Conservation (phyloP, 23 tunicate species). For the Ascidia mentula region DNA sequence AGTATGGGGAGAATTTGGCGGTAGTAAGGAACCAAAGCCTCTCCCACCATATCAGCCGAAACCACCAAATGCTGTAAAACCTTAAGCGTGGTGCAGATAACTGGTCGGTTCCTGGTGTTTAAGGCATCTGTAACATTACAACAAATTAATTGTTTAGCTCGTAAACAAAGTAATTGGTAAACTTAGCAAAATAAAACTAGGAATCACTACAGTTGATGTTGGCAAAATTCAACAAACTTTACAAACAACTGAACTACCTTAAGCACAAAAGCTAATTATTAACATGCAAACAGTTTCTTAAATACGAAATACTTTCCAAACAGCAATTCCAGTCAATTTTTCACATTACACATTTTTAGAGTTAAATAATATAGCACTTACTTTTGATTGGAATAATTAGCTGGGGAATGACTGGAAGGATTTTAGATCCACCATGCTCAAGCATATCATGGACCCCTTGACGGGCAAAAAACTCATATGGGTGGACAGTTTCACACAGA, state of each 20-base stretch:
- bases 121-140: constrained; percentile 91
- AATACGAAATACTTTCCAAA: too few relatives aligned
- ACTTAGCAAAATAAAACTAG: too few relatives aligned
- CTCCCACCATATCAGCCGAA: constrained; percentile 98
- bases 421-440: constrained; percentile 99
- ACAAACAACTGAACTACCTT: too few relatives aligned
- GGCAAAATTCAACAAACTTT: too few relatives aligned
- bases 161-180: too few relatives aligned
- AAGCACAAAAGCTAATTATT: too few relatives aligned
- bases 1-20: constrained; percentile 97
- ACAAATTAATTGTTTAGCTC: too few relatives aligned
- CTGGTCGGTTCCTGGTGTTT: constrained; percentile 79
- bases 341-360: too few relatives aligned
- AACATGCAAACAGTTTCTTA: too few relatives aligned
- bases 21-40: constrained; percentile 98
- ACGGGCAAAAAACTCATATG: constrained; percentile 98
- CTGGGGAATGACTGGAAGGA: constrained; percentile 98
- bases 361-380: constrained; percentile 48
- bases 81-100: constrained; percentile 96
- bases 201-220: too few relatives aligned
- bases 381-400: constrained; percentile 99
- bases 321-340: too few relatives aligned
- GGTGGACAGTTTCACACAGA: constrained; percentile 91
- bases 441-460: constrained; percentile 99
- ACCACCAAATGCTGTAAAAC: constrained; percentile 97